Percentiles rank a stretch among this genome's conserved stretches.
These are phyloP conservation scores for Hozukius guyotensis DNA, from an alignment of 2,797 vertebrate species.

Conservation along the genomic window DNA sequence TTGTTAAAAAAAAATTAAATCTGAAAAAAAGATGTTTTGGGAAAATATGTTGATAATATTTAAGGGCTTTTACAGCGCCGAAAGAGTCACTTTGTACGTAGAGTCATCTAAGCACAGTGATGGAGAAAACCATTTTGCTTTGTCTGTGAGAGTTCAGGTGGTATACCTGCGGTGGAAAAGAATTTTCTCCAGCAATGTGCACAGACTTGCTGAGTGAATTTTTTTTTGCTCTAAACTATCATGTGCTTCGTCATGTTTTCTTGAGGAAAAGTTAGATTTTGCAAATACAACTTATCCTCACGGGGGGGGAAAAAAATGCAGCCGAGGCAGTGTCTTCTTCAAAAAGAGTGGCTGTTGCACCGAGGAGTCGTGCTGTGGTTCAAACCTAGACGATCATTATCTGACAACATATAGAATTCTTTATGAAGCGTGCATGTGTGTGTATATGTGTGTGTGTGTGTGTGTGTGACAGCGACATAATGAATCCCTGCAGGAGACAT, in stretches of 20 bases:
- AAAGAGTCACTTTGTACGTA: background rate
- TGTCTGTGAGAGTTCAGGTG: background rate
- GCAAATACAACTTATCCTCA: background rate
- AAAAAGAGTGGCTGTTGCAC: background rate
- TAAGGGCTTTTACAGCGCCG: background rate
- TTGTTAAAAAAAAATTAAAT: background rate
- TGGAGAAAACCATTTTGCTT: slow-evolving; percentile 6
- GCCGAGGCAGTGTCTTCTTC: background rate
- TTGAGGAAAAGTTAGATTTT: background rate
- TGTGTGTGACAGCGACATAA: slow-evolving; percentile 61
- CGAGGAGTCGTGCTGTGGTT: background rate
- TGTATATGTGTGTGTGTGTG: background rate
- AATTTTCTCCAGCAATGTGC: background rate
- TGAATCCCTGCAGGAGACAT: slow-evolving; percentile 84
- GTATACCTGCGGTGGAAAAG: background rate
- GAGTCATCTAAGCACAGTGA: background rate
- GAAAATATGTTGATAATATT: background rate
- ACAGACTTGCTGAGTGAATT: background rate
- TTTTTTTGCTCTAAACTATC: background rate
- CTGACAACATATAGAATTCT: slow-evolving; percentile 37
- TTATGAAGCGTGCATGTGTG: slow-evolving; percentile 19
- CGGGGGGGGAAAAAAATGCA: background rate
- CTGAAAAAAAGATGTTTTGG: background rate
- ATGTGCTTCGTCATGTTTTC: background rate
- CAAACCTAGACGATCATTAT: slow-evolving; percentile 40